Base-by-base conservation (phyloP, 2,797 vertebrate species). In the Phaenicophaeus curvirostris region DNA sequence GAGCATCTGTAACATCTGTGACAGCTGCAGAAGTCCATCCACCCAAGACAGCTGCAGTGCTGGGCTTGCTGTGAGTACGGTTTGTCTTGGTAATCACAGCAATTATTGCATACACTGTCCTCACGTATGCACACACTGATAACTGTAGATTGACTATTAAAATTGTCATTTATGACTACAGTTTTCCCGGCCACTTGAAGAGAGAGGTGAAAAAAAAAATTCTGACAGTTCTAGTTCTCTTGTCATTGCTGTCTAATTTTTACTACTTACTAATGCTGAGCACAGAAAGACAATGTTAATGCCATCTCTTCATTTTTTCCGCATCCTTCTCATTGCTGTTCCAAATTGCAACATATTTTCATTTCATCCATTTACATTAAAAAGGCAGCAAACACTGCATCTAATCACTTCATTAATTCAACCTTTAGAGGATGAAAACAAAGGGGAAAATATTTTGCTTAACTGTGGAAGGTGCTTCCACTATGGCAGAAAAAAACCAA, bases 341-440 rank as follows among this genome's bases (percentile, higher is more conserved):
- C 80, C 71, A 89, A 87, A 91, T 35, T 78, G 61, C 67, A 82
- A 53, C 51, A 44, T 33, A 58, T 82, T 58, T 82, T 77, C 27
- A n/a, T 59, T 83, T 78, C 71, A 80, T 54, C 39, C 74, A 39
- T 48, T 85, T 69, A 85, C 46, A 79, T 33, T 8, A 93, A 69
- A 80, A 82, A 37, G 33, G 27, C 41, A 42, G 61, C 53, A 85
- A 93, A 54, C 30, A 13, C 72, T 53, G 44, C 25, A 80, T 73
- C 66, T 74, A 90, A 74, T 44, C 41, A 50, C 44, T 68, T 78
- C 20, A 63, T 55, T 78, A 71, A 44, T 68, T 82, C 33, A 90
- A 62, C 41, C 35, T 92, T 91, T 81, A 92, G 78, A 79, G 25
- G 25, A 63, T 73, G 55, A 46, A 91, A 96, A 74, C 4, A 66